Conservation (phyloP, 2,888 invertebrate genomes). For the Archaeoteleia sp. region DNA sequence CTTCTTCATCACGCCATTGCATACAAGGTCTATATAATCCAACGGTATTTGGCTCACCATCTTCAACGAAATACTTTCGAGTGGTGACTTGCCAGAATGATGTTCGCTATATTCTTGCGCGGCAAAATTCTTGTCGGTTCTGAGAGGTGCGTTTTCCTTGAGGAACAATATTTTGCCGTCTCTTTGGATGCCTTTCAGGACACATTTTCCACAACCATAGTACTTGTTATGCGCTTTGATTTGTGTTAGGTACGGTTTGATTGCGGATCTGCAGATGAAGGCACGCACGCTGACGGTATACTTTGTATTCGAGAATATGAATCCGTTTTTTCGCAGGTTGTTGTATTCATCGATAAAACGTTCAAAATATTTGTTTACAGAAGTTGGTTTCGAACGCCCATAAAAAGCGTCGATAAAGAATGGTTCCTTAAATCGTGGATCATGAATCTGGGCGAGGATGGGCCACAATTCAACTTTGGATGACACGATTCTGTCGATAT, state of each 20-base stretch:
- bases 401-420: no score
- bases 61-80: background rate
- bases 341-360: background rate
- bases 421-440: no score
- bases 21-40: constrained; percentile 6
- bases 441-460: no score
- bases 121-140: constrained; percentile 1
- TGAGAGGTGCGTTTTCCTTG: constrained; percentile 1
- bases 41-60: constrained; percentile 13
- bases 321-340: background rate
- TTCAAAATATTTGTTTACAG: no score
- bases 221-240: background rate
- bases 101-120: background rate
- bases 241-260: background rate
- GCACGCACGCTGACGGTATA: background rate
- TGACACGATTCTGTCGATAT: no score
- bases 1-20: constrained; percentile 3
- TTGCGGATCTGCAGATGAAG: background rate
- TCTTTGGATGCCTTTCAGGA: background rate
- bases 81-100: background rate
- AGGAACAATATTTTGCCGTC: background rate
- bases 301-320: background rate
- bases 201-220: constrained; percentile 3
- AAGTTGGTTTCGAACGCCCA: no score
- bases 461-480: no score